phyloP scores from a whole-genome alignment of 2,113 vertebrate genomes.

The Synchiropus splendidus region DNA sequence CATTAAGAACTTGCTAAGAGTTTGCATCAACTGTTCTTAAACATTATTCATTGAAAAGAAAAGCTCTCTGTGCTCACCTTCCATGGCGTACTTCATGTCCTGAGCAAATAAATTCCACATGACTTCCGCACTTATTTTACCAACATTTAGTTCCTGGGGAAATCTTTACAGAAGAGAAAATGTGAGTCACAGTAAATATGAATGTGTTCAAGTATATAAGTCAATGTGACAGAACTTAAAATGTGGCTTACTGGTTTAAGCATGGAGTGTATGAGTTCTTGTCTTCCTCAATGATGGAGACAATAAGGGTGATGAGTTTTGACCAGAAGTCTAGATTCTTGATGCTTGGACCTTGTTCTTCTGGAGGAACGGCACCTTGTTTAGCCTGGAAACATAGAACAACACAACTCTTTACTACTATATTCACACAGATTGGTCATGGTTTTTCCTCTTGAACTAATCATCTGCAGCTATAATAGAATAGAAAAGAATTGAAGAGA shows the following conservation, averaged over 20 bases:
- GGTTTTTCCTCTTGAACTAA: no score
- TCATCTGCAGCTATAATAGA: no score
- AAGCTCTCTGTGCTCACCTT: conserved; percentile 87
- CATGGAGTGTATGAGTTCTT: conserved; percentile 98
- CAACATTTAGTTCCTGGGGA: conserved; percentile 91
- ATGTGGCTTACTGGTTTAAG: conserved; percentile 87
- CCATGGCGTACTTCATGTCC: conserved; percentile 99
- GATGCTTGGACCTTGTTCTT: conserved; percentile 96
- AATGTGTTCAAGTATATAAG: background rate
- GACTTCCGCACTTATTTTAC: conserved; percentile 96
- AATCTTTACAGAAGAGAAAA: conserved; percentile 72
- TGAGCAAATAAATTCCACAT: conserved; percentile 99
- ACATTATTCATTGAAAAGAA: no score
- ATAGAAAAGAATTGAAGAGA: no score
- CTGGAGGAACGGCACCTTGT: conserved; percentile 85
- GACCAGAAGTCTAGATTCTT: conserved; percentile 99
- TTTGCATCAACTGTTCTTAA: no score
- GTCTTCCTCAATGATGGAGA: conserved; percentile 97
- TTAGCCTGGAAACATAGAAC: conserved; percentile 70
- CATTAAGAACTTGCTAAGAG: no score
- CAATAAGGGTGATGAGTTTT: conserved; percentile 96
- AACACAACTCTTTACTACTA: no score
- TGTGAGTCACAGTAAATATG: no score
- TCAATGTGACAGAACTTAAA: background rate
- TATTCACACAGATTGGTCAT: no score